Percentiles rank a stretch among this genome's conserved stretches.
phyloP scores from a whole-genome alignment of 2,888 invertebrate genomes.

The Tricholauxania praeusta region DNA sequence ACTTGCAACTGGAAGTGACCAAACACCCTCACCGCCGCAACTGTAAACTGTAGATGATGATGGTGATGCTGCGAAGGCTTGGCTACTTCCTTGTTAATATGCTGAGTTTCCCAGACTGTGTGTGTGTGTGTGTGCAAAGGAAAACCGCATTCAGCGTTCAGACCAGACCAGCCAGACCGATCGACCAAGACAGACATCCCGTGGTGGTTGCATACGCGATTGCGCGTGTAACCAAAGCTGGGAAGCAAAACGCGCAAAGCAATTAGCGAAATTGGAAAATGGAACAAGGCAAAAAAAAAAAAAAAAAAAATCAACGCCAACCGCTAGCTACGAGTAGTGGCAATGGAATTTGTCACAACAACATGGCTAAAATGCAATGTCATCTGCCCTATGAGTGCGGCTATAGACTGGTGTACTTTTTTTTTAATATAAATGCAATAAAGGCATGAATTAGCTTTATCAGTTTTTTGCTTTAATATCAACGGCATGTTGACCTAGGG shows the following conservation, averaged over 20 bases:
- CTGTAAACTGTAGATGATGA: slow-evolving; percentile 9
- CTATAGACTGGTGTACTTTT: too few relatives aligned
- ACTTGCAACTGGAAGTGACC: neutral
- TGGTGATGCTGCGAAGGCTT: slow-evolving; percentile 11
- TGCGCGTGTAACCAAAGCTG: slow-evolving; percentile 46
- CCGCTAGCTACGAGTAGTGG: too few relatives aligned
- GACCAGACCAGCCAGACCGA: neutral
- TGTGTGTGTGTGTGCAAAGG: neutral
- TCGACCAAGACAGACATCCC: neutral
- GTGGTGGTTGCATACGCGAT: slow-evolving; percentile 37
- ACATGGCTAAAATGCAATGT: too few relatives aligned
- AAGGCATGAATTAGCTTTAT: too few relatives aligned
- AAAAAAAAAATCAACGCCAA: neutral
- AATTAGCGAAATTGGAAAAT: slow-evolving; percentile 40
- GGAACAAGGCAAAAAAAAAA: neutral
- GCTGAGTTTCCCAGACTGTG: neutral
- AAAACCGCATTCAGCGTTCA: neutral
- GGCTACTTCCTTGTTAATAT: slow-evolving; percentile 19
- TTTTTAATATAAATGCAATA: too few relatives aligned
- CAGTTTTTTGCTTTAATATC: too few relatives aligned
- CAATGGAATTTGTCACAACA: too few relatives aligned
- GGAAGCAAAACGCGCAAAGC: slow-evolving; percentile 46
- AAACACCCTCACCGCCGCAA: slow-evolving; percentile 25
- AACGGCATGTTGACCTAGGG: too few relatives aligned
- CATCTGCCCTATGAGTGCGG: too few relatives aligned